These are phyloP conservation scores for Drosophila dives DNA, from an alignment of 2,888 invertebrate species.

Conservation along the genomic window DNA sequence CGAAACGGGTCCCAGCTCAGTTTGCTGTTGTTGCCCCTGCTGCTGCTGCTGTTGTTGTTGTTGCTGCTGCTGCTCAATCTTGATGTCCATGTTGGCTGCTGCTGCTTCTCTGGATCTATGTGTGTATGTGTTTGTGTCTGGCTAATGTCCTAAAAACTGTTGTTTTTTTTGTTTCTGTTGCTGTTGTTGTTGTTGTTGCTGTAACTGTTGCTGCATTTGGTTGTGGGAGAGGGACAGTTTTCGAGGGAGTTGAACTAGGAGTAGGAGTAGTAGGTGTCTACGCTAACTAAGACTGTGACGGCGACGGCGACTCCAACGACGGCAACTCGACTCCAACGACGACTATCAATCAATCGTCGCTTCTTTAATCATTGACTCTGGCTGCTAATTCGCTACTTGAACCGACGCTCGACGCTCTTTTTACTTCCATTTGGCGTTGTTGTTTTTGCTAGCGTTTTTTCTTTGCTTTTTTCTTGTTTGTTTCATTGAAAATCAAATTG, in stretches of 20 bases:
- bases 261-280: conserved; percentile 33
- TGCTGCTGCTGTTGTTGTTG: conserved; percentile 55
- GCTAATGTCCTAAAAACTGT: conserved; percentile 44
- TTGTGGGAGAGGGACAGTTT: conserved; percentile 20
- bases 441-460: conserved; percentile 24
- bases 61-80: conserved; percentile 85
- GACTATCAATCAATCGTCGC: conserved; percentile 45
- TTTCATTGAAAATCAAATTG: conserved; percentile 52
- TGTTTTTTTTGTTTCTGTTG: conserved; percentile 13
- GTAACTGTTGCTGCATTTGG: conserved; percentile 37
- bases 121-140: conserved; percentile 32
- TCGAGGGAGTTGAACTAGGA: neutral
- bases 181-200: conserved; percentile 24
- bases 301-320: conserved; percentile 46
- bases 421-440: conserved; percentile 67
- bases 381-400: conserved; percentile 66
- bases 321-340: conserved; percentile 47
- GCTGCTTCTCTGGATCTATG: conserved; percentile 2
- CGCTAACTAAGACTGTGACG: conserved; percentile 53
- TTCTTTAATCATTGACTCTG: conserved; percentile 70
- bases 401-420: conserved; percentile 47
- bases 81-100: conserved; percentile 80
- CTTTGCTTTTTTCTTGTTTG: conserved; percentile 24
- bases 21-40: conserved; percentile 64
- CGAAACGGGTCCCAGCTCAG: conserved; percentile 91